Conservation (phyloP, 30 jellyfish, hydroid and myxozoan genomes). For the Sanderia malayensis region DNA sequence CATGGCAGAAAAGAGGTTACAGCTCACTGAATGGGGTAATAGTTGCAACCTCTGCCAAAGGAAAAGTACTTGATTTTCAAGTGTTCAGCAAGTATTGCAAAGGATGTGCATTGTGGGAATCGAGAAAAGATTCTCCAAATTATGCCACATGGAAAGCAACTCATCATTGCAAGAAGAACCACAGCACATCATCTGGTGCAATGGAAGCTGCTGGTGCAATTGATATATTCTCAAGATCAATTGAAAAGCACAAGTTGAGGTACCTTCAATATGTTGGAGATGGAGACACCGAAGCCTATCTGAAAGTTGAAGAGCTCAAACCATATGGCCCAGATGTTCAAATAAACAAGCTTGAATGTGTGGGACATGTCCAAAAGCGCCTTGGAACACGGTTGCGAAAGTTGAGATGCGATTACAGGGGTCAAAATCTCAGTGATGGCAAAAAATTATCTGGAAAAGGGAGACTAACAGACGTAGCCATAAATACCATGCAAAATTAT, state of each 20-base stretch:
- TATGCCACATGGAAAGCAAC: conserved; percentile 38
- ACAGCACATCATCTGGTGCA: conserved; percentile 56
- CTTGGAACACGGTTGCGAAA: conserved; percentile 65
- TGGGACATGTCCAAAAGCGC: conserved; percentile 75
- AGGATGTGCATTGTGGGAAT: conserved; percentile 49
- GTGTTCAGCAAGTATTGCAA: conserved; percentile 57
- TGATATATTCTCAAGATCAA: conserved; percentile 25
- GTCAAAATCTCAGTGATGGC: conserved; percentile 54
- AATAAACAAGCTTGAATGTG: conserved; percentile 59
- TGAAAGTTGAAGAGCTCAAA: conserved; percentile 20
- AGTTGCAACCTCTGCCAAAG: conserved; percentile 25
- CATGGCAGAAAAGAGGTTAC: conserved; percentile 13
- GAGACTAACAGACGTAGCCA: conserved; percentile 61
- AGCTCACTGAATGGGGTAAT: conserved; percentile 28
- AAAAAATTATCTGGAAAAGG: conserved; percentile 52
- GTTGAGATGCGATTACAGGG: conserved; percentile 32
- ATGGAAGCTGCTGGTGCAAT: conserved; percentile 61
- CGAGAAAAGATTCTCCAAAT: conserved; percentile 23
- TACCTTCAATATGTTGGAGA: conserved; percentile 38
- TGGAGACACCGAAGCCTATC: conserved; percentile 52
- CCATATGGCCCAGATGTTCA: conserved; percentile 60
- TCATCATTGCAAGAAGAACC: conserved; percentile 47
- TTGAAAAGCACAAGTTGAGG: conserved; percentile 19
- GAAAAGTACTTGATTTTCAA: conserved; percentile 37
- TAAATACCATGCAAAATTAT: conserved; percentile 66